Base-by-base conservation (phyloP, 2,888 invertebrate genomes). In the Allophyes oxyacanthae region DNA sequence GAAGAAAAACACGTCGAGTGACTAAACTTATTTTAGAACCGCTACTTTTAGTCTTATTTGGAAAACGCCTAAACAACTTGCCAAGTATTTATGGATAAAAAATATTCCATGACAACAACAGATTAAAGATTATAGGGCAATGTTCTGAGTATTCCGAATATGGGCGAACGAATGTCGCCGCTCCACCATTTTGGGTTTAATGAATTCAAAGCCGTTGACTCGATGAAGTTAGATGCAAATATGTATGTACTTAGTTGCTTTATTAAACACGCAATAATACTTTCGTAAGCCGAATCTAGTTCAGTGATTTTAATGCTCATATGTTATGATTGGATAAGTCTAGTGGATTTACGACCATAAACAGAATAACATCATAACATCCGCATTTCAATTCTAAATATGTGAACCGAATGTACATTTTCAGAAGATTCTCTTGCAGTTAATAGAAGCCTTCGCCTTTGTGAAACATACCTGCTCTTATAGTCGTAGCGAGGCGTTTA, bases 91-190 rank as follows among this genome's bases (percentile, higher is more conserved):
- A 64, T 54, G 59, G 49, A 53, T 38, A 68, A 66, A 64, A 74
- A 64, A 72, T 64, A 65, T 68, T 64, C 55, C 64, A 71, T 62
- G 61, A 58, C 68, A 65, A 73, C 64, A 70, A 68, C 66, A 77
- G 78, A 84, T 84, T 78, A 72, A 77, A 81, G 82, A 85, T 84
- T 81, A 76, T 73, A 73, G 79, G 78, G 73, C 79, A 81, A 81
- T 75, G 82, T 75, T 76, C 78, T 82, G 75, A 48, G 77, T 70
- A 52, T 64, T 67, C 85, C 82, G 77, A 83, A 83, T 79, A 82
- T 70, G 83, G 83, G 60, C 15, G 67, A 66, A 70, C 76, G 68
- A 77, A 78, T 82, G 77, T 81, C 80, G 79, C 71, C 70, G 70
- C 55, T 61, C 61, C 43, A 70, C 78, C 77, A 69, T 84, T 84